Evolutionary conservation across 2,888 invertebrate genomes (phyloP), one percentile per base, ranked within the genome.

Genomic region (Mythimna pallens): DNA sequence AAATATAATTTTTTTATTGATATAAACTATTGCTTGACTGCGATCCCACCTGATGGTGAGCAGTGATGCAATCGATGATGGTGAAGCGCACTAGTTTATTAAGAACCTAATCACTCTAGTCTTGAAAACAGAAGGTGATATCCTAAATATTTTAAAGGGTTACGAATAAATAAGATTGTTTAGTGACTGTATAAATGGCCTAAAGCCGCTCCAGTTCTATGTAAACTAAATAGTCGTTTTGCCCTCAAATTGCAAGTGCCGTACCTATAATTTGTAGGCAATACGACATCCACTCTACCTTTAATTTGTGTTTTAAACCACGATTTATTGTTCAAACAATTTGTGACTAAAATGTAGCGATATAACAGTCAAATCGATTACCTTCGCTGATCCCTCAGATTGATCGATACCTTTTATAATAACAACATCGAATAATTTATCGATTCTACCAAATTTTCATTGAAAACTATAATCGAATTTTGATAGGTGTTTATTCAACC

Each of bases 401-500:
- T 93, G 93, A 93, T 93, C 91, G 93, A 93, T 93, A 92, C 91
- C 84, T 92, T 91, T 92, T 91, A 91, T 92, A 92, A 91, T 88
- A 91, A 91, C 89, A 88, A 86, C 78, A 89, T 92, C 90, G 89
- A 91, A 92, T 92, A 92, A 93, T 92, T 93, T 93, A 93, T 93
- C 89, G 87, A 86, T 88, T 83, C 83, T 83, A 90, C 88, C 87
- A 85, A 86, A 81, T 85, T 72, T 87, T 88, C 65, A 87, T 89
- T 87, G 85, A 88, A 89, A 90, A 87, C 80, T 89, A 90, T 91
- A 91, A 91, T 90, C 86, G 86, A 78, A 83, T 81, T 78, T 86
- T 88, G 88, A 90, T 88, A 85, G 84, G 82, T 85, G 84, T 84
- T 86, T 86, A 87, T 87, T 79, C 80, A 80, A 85, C 80, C 86